A percentile compares a stretch with the other conserved stretches of the same genome.
These are phyloP conservation scores for Orchesella cincta DNA, from an alignment of 1,140 invertebrate species.

Conservation along the genomic window DNA sequence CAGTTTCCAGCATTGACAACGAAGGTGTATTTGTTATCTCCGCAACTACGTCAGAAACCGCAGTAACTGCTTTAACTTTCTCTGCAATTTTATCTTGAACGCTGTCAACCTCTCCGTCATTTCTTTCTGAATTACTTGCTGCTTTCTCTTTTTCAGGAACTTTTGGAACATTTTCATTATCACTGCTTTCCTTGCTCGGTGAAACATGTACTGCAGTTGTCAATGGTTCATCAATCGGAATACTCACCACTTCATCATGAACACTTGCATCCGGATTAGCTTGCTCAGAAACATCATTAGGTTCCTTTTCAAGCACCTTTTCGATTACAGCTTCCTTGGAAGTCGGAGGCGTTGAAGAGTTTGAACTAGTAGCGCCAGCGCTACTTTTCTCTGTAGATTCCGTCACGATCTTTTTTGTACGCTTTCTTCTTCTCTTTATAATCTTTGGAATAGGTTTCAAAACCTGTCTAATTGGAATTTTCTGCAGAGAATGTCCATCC, in stretches of 20 bases:
- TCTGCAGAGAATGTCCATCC: not conserved
- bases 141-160: not conserved
- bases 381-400: not conserved
- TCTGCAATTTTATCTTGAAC: not conserved
- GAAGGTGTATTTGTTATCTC: too few species aligned
- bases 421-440: not conserved
- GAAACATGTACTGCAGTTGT: not conserved
- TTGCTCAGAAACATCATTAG: too few species aligned
- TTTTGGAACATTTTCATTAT: not conserved
- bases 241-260: not conserved
- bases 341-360: not conserved
- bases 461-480: constrained; percentile 8
- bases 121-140: not conserved
- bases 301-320: not conserved
- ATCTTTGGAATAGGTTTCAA: constrained; percentile 22
- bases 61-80: not conserved
- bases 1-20: too few species aligned
- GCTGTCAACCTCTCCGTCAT: not conserved
- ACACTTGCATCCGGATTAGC: too few species aligned
- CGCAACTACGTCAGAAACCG: too few species aligned
- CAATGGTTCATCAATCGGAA: not conserved
- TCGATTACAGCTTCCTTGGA: not conserved
- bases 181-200: not conserved
- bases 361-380: too few species aligned
- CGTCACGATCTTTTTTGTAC: not conserved